Base-by-base conservation (phyloP, 2,888 invertebrate species). In the Ypsolopha scabrella region DNA sequence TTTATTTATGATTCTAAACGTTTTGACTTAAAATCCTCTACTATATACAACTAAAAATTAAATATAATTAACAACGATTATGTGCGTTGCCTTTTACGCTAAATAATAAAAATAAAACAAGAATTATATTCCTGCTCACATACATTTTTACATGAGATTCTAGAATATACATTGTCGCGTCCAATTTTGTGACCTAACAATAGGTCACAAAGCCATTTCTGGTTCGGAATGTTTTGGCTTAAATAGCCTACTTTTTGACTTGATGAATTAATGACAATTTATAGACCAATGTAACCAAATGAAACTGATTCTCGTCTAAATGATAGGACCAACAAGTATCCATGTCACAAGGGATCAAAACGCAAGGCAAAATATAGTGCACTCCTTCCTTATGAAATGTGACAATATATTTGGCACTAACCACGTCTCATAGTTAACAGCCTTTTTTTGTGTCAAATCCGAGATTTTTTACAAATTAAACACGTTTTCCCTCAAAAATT, bases 1-100 rank as follows among this genome's bases (percentile, higher is more conserved):
- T 71, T 71, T 77, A 77, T 64, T 72, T 81, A 81, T 79, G 80
- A 77, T 24, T 77, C 78, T 76, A 65, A 54, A 70, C 68, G 69
- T 53, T 58, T 53, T 56, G 48, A 51, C 53, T 64, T 57, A 59
- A 65, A 65, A 70, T 70, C 53, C 48, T 36, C 68, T 80, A 80
- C 58, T 82, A 83, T 83, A 55, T 85, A 83, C 83, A 83, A 57
- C 67, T 78, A 73, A 59, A 65, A 67, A 57, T 65, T 68, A 64
- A 65, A 67, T 70, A 68, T 65, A 71, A 58, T 57, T 58, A 51
- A 58, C 57, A 54, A 53, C 60, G 53, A 48, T 44, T n/a, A 60
- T 61, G 64, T 53, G 56, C 61, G 64, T 61, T 60, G 62, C 56
- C 56, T 55, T 24, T 14, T 44, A 43, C 33, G 35, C 24, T 39